Evolutionary conservation across 2,888 invertebrate genomes (phyloP).

Genomic region (Trichacis sp.): DNA sequence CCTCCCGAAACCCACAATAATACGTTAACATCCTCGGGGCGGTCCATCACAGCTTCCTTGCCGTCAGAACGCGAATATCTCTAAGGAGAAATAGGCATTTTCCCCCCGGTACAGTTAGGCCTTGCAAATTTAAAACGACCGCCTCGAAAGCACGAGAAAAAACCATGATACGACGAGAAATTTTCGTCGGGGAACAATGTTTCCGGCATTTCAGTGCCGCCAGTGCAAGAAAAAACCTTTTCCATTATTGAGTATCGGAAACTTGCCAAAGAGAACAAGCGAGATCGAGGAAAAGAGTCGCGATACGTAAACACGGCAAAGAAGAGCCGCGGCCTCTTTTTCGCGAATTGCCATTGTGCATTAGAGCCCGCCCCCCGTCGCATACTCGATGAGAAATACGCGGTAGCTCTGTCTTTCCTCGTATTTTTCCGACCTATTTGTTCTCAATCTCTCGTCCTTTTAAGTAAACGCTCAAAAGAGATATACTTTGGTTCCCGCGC

Average conservation of each 20-base stretch:
- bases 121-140: slow-evolving; percentile 4
- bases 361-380: slow-evolving; percentile 15
- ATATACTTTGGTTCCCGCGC: slow-evolving; percentile 17
- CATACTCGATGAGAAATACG: slow-evolving; percentile 15
- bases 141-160: neutral
- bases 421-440: slow-evolving; percentile 42
- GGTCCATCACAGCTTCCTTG: slow-evolving; percentile 51
- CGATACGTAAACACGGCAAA: neutral
- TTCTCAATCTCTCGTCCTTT: slow-evolving; percentile 34
- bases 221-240: neutral
- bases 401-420: slow-evolving; percentile 16
- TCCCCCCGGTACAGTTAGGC: neutral
- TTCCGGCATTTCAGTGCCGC: neutral
- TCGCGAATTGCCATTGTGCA: slow-evolving; percentile 8
- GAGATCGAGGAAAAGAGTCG: neutral
- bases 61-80: slow-evolving; percentile 17
- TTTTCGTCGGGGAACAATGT: neutral
- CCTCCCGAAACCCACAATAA: slow-evolving; percentile 54
- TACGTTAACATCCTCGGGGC: slow-evolving; percentile 60
- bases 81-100: neutral
- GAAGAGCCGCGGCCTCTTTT: neutral
- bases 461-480: slow-evolving; percentile 41
- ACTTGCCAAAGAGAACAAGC: neutral
- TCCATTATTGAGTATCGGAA: neutral
- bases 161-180: neutral